These are phyloP conservation scores for Ariopsis seemanni DNA, from an alignment of 2,113 vertebrate genomes.

Conservation along the genomic window DNA sequence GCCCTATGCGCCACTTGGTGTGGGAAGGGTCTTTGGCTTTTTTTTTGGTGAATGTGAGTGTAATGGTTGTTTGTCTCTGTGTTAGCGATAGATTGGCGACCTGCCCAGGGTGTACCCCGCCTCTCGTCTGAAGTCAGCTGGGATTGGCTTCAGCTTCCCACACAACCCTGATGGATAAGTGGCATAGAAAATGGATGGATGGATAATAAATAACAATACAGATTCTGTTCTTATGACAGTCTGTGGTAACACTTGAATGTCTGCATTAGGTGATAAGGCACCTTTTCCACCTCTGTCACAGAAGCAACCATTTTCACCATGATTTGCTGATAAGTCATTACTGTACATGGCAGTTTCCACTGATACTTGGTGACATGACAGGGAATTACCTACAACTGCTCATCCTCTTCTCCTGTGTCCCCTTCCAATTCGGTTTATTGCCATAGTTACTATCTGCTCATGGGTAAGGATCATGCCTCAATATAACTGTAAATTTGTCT, in stretches of 20 bases:
- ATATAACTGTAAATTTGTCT: slow-evolving; percentile 40
- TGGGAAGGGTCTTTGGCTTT: too few species aligned
- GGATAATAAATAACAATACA: background rate
- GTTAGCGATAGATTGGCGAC: too few species aligned
- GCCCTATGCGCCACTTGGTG: too few species aligned
- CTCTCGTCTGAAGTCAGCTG: too few species aligned
- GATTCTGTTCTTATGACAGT: background rate
- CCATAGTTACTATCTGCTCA: slow-evolving; percentile 41
- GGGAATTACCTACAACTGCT: slow-evolving; percentile 16
- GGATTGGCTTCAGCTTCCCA: too few species aligned
- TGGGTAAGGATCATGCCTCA: slow-evolving; percentile 6
- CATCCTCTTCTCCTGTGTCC: background rate
- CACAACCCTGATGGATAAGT: too few species aligned
- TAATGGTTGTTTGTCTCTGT: too few species aligned
- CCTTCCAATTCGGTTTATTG: slow-evolving; percentile 9
- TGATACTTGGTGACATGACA: slow-evolving; percentile 30
- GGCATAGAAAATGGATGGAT: too few species aligned
- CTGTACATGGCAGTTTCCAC: slow-evolving; percentile 16
- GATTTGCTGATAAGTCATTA: slow-evolving; percentile 13
- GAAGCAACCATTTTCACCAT: slow-evolving; percentile 5
- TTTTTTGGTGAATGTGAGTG: too few species aligned
- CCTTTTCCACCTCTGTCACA: background rate
- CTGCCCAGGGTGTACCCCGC: too few species aligned
- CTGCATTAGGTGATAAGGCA: slow-evolving; percentile 2
- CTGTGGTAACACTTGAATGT: background rate